Evolutionary conservation across 1,140 invertebrate genomes (phyloP).

Genomic region (Panagrolaimus sp.): DNA sequence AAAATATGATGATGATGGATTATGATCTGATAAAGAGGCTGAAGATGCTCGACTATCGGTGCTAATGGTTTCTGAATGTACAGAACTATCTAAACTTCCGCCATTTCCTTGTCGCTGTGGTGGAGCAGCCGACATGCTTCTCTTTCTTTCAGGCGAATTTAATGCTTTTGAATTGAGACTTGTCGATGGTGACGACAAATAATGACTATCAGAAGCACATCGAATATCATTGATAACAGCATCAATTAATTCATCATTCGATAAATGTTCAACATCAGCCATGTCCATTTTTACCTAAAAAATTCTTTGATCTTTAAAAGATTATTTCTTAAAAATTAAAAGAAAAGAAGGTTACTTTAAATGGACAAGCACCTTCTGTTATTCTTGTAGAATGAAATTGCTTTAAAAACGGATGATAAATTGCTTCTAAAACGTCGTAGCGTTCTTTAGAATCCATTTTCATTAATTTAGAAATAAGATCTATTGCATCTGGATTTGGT

Average conservation of each 20-base stretch:
- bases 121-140: neutral
- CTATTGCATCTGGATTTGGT: conserved; percentile 34
- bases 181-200: neutral
- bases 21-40: neutral
- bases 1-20: neutral
- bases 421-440: conserved; percentile 41
- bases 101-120: neutral
- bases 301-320: neutral
- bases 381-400: conserved; percentile 27
- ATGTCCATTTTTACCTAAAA: conserved; percentile 49
- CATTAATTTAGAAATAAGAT: conserved; percentile 37
- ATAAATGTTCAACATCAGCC: conserved; percentile 49
- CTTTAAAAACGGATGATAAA: conserved; percentile 44
- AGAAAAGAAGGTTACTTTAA: conserved; percentile 22
- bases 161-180: neutral
- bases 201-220: conserved; percentile 34
- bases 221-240: conserved; percentile 41
- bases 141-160: conserved; percentile 4
- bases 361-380: conserved; percentile 44
- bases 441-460: conserved; percentile 39
- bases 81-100: conserved; percentile 2
- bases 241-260: conserved; percentile 39
- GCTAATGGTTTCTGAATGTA: conserved; percentile 1
- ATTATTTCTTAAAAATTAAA: neutral
- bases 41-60: conserved; percentile 10